Percentiles rank a stretch among this genome's conserved stretches.
These are phyloP conservation scores for Melanostoma mellinum DNA, from an alignment of 2,888 invertebrate genomes.

Conservation along the genomic window DNA sequence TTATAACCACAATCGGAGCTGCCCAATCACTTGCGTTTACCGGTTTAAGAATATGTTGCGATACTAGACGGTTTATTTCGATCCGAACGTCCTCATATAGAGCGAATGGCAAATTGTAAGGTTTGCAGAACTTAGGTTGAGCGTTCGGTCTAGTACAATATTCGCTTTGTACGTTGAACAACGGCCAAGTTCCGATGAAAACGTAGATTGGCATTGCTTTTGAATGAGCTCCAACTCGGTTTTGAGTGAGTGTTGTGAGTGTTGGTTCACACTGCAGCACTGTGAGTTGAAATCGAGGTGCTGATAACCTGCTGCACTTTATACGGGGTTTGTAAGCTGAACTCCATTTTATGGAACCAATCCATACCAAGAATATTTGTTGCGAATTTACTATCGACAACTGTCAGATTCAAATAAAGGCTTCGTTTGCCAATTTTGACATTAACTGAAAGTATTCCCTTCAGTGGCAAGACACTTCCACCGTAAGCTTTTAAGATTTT, in stretches of 20 bases:
- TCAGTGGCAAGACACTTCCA: not conserved
- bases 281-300: not conserved
- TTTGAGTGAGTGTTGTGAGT: not conserved
- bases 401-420: not conserved
- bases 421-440: not conserved
- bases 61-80: constrained; percentile 36
- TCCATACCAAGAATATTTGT: constrained; percentile 1
- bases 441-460: too few relatives aligned
- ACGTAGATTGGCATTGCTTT: constrained; percentile 21
- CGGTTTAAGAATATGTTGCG: constrained; percentile 50
- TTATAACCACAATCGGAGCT: too few relatives aligned
- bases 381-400: not conserved
- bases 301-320: too few relatives aligned
- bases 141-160: constrained; percentile 14
- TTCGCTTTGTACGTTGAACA: constrained; percentile 35
- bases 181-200: constrained; percentile 16
- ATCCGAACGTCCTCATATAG: constrained; percentile 34
- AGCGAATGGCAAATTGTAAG: constrained; percentile 32
- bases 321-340: too few relatives aligned
- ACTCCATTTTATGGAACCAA: not conserved
- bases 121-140: constrained; percentile 24
- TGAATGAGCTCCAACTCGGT: not conserved
- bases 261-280: not conserved
- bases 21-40: not conserved
- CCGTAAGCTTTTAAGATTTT: constrained; percentile 10